phyloP scores from a whole-genome alignment of 2,113 vertebrate species.

The Dinomys branickii region DNA sequence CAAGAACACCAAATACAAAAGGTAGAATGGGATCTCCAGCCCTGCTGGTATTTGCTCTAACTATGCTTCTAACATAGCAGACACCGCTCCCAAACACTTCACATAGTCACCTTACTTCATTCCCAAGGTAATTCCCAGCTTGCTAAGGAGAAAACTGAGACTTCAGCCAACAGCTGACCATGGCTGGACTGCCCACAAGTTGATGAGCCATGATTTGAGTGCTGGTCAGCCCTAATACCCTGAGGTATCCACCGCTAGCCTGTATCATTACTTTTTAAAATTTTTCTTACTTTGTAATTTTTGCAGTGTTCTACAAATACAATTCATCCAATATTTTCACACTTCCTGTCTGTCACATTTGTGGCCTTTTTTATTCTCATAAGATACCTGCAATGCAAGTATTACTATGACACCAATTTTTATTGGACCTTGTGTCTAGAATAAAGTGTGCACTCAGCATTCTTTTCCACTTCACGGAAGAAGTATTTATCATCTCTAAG shows the following conservation, averaged over 20 bases:
- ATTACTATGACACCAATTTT: background rate
- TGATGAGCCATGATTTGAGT: background rate
- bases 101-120: background rate
- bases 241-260: too few relatives aligned
- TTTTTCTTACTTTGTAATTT: background rate
- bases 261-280: background rate
- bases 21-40: background rate
- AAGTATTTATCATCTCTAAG: conserved; percentile 19
- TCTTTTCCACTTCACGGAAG: background rate
- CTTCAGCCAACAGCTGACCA: background rate
- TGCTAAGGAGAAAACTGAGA: background rate
- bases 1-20: background rate
- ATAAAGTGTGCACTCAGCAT: background rate
- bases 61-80: background rate
- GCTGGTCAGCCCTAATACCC: background rate
- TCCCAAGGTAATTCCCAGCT: background rate
- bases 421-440: background rate
- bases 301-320: background rate
- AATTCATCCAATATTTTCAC: background rate
- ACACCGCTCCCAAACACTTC: background rate
- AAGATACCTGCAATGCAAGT: background rate
- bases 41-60: background rate
- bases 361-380: background rate
- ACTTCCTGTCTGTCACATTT: background rate
- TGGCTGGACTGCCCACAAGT: background rate